phyloP scores from a whole-genome alignment of 2,113 vertebrate species.

The Procavia capensis region DNA sequence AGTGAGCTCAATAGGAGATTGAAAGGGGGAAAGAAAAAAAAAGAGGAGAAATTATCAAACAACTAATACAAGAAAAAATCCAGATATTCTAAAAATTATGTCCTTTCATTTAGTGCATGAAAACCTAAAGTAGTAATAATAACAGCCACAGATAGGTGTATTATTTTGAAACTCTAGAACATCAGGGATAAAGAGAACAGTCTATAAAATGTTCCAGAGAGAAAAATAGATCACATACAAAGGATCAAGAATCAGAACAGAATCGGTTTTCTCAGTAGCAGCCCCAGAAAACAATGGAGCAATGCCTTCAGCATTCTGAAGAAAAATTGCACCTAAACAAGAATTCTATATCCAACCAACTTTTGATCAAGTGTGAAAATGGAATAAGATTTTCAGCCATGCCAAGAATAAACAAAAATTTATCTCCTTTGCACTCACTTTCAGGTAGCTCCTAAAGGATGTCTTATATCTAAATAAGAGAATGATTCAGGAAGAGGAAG shows the following conservation, averaged over 20 bases:
- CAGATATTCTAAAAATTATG: neutral
- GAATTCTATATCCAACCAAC: neutral
- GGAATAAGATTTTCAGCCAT: neutral
- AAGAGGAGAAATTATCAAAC: neutral
- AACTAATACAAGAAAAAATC: too few species aligned
- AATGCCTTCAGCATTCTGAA: neutral
- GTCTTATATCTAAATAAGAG: neutral
- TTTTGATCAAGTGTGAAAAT: neutral
- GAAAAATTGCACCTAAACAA: neutral
- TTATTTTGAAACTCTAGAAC: conserved; percentile 17
- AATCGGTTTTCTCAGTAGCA: neutral
- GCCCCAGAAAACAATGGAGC: neutral
- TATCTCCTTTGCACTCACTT: neutral
- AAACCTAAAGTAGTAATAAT: neutral
- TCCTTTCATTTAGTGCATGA: neutral
- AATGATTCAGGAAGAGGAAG: neutral
- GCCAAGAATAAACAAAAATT: neutral
- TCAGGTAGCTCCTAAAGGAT: neutral
- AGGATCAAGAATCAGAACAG: too few species aligned
- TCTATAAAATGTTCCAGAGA: conserved; percentile 50
- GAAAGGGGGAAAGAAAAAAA: neutral
- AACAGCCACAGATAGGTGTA: neutral
- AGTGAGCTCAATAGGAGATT: neutral
- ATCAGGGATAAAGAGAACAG: neutral
- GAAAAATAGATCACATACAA: conserved; percentile 10